Conservation (phyloP, 1,140 invertebrate genomes). For the Drosophila nikananu region DNA sequence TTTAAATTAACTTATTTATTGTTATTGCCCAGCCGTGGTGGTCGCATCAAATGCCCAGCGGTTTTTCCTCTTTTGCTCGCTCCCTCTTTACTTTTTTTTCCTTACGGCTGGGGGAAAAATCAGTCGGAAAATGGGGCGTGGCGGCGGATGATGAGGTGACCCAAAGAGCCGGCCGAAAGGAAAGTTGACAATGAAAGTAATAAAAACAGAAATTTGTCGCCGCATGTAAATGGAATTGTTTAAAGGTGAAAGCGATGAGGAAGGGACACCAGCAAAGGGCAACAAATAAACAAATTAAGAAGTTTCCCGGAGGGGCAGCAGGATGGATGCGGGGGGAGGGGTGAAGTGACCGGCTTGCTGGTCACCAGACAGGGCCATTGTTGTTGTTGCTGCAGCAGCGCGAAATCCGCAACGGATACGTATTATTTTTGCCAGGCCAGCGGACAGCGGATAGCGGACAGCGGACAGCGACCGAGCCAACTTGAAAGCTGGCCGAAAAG, state of each 20-base stretch:
- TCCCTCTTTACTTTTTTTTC: not conserved
- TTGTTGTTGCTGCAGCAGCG: slow-evolving; percentile 11
- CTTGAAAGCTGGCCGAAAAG: not conserved
- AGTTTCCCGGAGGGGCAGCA: slow-evolving; percentile 16
- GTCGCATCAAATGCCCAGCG: slow-evolving; percentile 35
- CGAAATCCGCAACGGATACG: slow-evolving; percentile 77
- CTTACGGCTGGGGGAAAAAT: not conserved
- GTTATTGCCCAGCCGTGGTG: slow-evolving; percentile 53
- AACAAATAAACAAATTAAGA: slow-evolving; percentile 82
- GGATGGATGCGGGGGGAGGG: not conserved
- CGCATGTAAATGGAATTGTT: slow-evolving; percentile 83
- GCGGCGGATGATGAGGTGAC: slow-evolving; percentile 19
- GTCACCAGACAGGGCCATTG: not conserved
- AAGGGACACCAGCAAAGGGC: slow-evolving; percentile 36
- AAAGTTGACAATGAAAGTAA: slow-evolving; percentile 78
- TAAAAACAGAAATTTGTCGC: slow-evolving; percentile 82
- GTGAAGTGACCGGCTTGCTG: not conserved
- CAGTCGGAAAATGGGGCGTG: not conserved
- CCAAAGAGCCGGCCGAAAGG: slow-evolving; percentile 25
- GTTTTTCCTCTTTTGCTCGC: not conserved
- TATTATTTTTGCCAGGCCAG: slow-evolving; percentile 72
- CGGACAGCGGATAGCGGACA: slow-evolving; percentile 55
- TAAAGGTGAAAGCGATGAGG: slow-evolving; percentile 70
- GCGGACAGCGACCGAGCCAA: slow-evolving; percentile 30
- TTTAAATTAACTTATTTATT: slow-evolving; percentile 84